These are phyloP conservation scores for Mnemiopsis leidyi DNA, from an alignment of 37 sponge, comb jelly and placozoan species.

Conservation along the genomic window DNA sequence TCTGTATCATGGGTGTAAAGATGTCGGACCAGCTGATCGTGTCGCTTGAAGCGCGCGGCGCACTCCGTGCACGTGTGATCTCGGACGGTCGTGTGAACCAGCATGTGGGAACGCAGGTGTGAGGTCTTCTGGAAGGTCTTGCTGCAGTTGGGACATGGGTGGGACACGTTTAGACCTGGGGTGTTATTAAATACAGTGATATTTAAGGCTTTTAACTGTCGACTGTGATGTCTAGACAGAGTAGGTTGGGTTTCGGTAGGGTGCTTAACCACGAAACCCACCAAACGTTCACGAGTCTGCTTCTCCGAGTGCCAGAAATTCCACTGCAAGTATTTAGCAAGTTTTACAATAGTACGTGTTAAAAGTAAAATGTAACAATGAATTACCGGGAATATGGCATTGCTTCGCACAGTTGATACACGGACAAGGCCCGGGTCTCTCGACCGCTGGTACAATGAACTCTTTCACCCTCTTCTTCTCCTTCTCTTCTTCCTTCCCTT, in stretches of 20 bases:
- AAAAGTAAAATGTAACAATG: background rate
- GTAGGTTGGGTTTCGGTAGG: too few species aligned
- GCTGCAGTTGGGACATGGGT: background rate
- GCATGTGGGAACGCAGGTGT: slow-evolving; percentile 30
- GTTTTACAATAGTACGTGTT: background rate
- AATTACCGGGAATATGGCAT: slow-evolving; percentile 40
- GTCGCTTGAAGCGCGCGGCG: background rate
- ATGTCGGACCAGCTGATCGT: slow-evolving; percentile 41
- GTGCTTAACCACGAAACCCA: too few species aligned
- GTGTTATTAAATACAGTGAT: too few species aligned
- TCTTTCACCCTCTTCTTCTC: slow-evolving; percentile 3
- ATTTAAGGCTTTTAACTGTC: too few species aligned
- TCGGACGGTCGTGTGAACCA: background rate
- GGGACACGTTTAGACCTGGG: slow-evolving; percentile 17
- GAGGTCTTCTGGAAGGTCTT: slow-evolving; percentile 47
- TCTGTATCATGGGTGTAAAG: slow-evolving; percentile 55
- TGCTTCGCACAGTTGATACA: slow-evolving; percentile 1
- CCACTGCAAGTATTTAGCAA: background rate
- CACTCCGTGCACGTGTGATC: slow-evolving; percentile 29
- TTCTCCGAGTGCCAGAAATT: background rate
- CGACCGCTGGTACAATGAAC: background rate
- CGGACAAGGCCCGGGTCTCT: slow-evolving; percentile 20
- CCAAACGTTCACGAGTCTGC: too few species aligned
- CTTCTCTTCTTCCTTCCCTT: background rate
- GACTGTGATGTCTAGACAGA: too few species aligned